phyloP scores from a whole-genome alignment of 2,888 invertebrate genomes.

The Drosophila kanekoi region DNA sequence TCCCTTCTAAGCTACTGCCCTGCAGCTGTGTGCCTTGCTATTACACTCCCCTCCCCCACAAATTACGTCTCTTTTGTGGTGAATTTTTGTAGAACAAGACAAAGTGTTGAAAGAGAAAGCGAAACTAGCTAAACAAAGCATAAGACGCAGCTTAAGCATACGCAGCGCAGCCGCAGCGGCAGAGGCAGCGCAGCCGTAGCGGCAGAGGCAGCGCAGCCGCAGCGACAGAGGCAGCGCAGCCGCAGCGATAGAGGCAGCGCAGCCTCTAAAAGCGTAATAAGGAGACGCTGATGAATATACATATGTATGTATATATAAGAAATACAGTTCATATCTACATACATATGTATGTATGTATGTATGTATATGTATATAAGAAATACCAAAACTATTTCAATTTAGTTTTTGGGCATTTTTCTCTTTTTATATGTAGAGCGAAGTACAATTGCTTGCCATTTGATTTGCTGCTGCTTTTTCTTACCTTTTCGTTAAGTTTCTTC shows the following conservation, averaged over 20 bases:
- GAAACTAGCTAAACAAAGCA: slow-evolving; percentile 24
- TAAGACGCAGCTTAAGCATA: slow-evolving; percentile 25
- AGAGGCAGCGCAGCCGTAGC: neutral
- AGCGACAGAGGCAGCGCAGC: neutral
- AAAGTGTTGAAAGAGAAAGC: slow-evolving; percentile 18
- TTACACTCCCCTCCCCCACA: neutral
- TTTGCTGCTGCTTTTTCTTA: neutral
- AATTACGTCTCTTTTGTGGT: slow-evolving; percentile 45
- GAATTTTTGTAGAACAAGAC: slow-evolving; percentile 46
- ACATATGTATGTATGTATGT: too few species aligned
- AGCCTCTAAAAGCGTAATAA: too few species aligned
- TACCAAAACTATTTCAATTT: too few species aligned
- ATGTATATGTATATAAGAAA: too few species aligned
- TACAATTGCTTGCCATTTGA: neutral
- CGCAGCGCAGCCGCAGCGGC: slow-evolving; percentile 15
- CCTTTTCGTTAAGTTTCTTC: neutral
- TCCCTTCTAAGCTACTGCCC: neutral
- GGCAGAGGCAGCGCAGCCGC: neutral
- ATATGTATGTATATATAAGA: too few species aligned
- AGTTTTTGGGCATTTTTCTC: too few species aligned
- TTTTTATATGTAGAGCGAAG: too few species aligned
- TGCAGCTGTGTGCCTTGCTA: slow-evolving; percentile 25
- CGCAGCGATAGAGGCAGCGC: neutral
- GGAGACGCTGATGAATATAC: too few species aligned
- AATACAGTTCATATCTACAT: too few species aligned